Percentiles rank a stretch among this genome's conserved stretches.
Evolutionary conservation across 53 echinoderm and acorn worm species (phyloP).

Genomic region (Apostichopus leukothele): DNA sequence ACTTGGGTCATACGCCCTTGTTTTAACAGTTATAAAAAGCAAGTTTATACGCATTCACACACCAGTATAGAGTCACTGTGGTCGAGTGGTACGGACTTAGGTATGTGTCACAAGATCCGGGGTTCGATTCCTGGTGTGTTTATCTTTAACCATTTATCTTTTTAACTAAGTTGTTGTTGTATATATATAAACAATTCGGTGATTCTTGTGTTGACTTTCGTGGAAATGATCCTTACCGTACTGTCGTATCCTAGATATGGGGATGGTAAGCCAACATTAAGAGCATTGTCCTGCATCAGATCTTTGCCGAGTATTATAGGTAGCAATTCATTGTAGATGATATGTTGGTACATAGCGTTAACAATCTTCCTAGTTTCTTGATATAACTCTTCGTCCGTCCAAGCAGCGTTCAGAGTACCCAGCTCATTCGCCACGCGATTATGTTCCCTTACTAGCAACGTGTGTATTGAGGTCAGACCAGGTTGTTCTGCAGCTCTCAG

Average conservation of each 20-base stretch:
- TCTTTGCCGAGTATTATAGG: conserved; percentile 65
- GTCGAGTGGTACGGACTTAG: no score
- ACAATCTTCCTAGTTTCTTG: conserved; percentile 69
- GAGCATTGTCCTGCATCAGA: conserved; percentile 24
- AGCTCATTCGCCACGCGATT: conserved; percentile 42
- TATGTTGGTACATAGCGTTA: conserved; percentile 65
- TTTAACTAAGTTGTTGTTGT: no score
- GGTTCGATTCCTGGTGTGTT: no score
- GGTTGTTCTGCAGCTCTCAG: conserved; percentile 72
- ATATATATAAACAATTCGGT: no score
- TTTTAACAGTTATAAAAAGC: no score
- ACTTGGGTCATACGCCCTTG: no score
- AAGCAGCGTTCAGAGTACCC: conserved; percentile 52
- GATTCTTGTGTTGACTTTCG: no score
- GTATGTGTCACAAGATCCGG: no score
- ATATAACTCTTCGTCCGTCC: conserved; percentile 66
- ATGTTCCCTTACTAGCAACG: conserved; percentile 69
- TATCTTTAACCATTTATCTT: no score
- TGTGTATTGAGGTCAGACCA: conserved; percentile 69
- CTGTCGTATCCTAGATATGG: not conserved
- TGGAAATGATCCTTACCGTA: no score
- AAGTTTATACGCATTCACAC: no score
- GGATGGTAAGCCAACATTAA: not conserved
- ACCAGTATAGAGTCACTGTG: no score
- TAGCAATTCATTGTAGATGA: conserved; percentile 77